Evolutionary conservation across 1,140 invertebrate genomes (phyloP).

Genomic region (Halictus rubicundus): DNA sequence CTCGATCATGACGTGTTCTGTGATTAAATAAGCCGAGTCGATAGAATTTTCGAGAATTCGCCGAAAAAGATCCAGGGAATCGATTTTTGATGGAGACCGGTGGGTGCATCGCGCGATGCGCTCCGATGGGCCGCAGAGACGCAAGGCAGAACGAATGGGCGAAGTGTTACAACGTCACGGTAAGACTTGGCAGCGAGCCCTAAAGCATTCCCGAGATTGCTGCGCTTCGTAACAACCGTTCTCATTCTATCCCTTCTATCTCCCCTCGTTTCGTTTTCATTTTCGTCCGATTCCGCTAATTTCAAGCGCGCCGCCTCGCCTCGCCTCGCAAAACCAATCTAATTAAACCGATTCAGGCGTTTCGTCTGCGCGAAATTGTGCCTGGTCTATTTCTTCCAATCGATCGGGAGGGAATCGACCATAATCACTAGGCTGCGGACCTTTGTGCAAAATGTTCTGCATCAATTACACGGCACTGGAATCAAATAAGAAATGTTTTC

Average conservation of each 20-base stretch:
- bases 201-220: conserved; percentile 74
- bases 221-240: conserved; percentile 74
- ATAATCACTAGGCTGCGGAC: too few relatives aligned
- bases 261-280: conserved; percentile 51
- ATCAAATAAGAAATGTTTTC: too few relatives aligned
- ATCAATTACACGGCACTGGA: too few relatives aligned
- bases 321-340: neutral
- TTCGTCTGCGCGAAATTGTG: neutral
- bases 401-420: neutral
- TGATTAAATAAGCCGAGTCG: too few relatives aligned
- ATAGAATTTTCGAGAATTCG: too few relatives aligned
- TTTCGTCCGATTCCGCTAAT: conserved; percentile 10
- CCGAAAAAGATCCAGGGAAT: too few relatives aligned
- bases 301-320: neutral
- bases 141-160: conserved; percentile 30
- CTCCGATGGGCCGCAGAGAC: conserved; percentile 48
- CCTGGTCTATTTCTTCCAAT: neutral
- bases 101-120: too few relatives aligned
- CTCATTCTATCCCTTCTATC: conserved; percentile 67
- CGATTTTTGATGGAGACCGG: too few relatives aligned
- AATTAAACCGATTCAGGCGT: neutral
- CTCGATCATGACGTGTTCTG: too few relatives aligned
- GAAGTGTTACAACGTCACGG: conserved; percentile 71
- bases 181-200: conserved; percentile 75
- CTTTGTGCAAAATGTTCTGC: too few relatives aligned